A percentile compares a stretch with the other conserved stretches of the same genome.
These are phyloP conservation scores for Agapornis roseicollis DNA, from an alignment of 2,113 vertebrate species.

Conservation along the genomic window DNA sequence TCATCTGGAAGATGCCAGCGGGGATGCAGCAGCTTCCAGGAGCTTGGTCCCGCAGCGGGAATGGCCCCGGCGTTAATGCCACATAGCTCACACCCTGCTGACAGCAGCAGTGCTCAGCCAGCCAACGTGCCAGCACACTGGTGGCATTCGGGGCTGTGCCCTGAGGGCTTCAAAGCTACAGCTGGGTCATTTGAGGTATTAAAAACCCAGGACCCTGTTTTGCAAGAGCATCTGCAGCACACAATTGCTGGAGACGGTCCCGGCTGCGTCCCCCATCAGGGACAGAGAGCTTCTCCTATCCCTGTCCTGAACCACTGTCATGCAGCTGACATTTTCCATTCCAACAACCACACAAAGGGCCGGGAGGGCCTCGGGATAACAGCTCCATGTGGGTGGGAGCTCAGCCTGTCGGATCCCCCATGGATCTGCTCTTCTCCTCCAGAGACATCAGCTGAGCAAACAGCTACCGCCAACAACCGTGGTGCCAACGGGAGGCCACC, in stretches of 20 bases:
- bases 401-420: neutral
- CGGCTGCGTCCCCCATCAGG: neutral
- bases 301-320: neutral
- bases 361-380: rapidly evolving
- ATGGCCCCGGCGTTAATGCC: neutral
- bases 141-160: neutral
- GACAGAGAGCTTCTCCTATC: neutral
- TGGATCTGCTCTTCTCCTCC: neutral
- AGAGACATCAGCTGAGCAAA: slow-evolving; percentile 4
- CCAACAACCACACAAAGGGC: neutral
- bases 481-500: neutral
- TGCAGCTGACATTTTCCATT: neutral
- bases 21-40: neutral
- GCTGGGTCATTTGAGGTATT: rapidly evolving
- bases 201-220: neutral
- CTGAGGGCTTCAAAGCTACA: neutral
- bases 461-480: neutral
- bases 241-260: neutral
- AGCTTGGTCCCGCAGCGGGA: rapidly evolving
- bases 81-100: neutral
- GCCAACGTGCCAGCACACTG: neutral
- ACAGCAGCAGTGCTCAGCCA: neutral
- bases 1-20: neutral
- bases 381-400: rapidly evolving
- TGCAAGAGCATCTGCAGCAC: neutral